Base-by-base conservation (phyloP, 2,888 invertebrate species). In the Chesias legatella region DNA sequence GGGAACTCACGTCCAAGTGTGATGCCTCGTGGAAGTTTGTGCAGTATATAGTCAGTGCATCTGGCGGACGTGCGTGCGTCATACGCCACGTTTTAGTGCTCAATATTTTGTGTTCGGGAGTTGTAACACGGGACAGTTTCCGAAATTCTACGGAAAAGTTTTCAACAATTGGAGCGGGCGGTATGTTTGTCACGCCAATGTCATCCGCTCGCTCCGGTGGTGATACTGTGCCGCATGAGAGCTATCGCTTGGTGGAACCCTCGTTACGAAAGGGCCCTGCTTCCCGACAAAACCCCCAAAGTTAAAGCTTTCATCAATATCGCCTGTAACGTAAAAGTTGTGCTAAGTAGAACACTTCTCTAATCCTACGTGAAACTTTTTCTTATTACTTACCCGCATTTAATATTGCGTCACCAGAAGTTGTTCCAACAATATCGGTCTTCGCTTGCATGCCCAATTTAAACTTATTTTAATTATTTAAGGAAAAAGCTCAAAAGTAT, bases 11-110 rank as follows among this genome's bases (percentile, higher is more conserved):
- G 79, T 73, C 66, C 56, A 83, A 70, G 70, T 70, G 83, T 70
- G 83, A 75, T 77, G 70, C 59, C 61, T 71, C 76, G 83, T 85
- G 84, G 80, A 83, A 84, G 79, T 88, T 85, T 74, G 85, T 86
- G 85, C 74, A 63, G n/a, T n/a, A 68, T 63, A 63, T 74, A 70
- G 65, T 63, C 76, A 73, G 83, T 84, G 82, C 61, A 66, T 63
- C 73, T 64, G 61, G 54, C 59, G 53, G 60, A 63, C 62, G 71
- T 73, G 71, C 51, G 59, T 65, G 71, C 51, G 59, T 65, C 60
- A 54, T 52, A 55, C 48, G 39, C 43, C 51, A 40, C 48, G 57
- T 56, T 56, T 59, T 62, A 51, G 75, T 79, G 78, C 55, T 72
- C 60, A 60, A 65, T n/a, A n/a, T 65, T 62, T 71, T 65, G 73